Base-by-base conservation (phyloP, 2,888 invertebrate species). In the Mythimna lalbum region DNA sequence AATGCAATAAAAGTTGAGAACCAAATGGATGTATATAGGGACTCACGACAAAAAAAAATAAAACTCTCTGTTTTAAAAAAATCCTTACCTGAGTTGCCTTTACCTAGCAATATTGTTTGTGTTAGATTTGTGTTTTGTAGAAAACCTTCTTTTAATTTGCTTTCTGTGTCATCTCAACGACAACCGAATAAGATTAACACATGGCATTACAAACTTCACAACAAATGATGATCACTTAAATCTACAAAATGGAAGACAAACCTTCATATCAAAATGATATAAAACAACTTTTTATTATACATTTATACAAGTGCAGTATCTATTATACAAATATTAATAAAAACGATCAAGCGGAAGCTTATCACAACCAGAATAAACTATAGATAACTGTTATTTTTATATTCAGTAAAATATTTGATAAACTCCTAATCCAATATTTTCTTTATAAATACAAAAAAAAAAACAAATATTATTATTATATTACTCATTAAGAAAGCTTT, bases 221-320 rank as follows among this genome's bases (percentile, higher is more conserved):
- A 81, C 64, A 83, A 83, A 86, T 73, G 62, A 87, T 85, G 80
- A 85, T 80, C 76, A 87, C 87, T 87, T 90, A 87, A 79, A 64
- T 76, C 87, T 89, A 90, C 67, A 76, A 80, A 88, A 86, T 91
- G 91, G 91, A 91, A 91, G 91, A 91, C 91, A 85, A 87, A 86
- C 83, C 66, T 86, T 84, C 82, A 83, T 88, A 81, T 83, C 76
- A 83, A 89, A 87, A 84, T 83, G 56, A 86, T 83, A 76, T 63
- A 76, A 80, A 81, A 65, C 59, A 68, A 70, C 78, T 55, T 75
- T 71, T 70, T 56, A 65, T 59, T 74, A 83, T 82, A 83, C 43
- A 76, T 69, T 67, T 71, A 72, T 78, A 70, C 78, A 77, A 60
- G 50, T 76, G 62, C 62, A 57, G 53, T 77, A 39, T 4, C 39